Conservation (phyloP, 1,140 invertebrate species). For the Drosophila yakuba region DNA sequence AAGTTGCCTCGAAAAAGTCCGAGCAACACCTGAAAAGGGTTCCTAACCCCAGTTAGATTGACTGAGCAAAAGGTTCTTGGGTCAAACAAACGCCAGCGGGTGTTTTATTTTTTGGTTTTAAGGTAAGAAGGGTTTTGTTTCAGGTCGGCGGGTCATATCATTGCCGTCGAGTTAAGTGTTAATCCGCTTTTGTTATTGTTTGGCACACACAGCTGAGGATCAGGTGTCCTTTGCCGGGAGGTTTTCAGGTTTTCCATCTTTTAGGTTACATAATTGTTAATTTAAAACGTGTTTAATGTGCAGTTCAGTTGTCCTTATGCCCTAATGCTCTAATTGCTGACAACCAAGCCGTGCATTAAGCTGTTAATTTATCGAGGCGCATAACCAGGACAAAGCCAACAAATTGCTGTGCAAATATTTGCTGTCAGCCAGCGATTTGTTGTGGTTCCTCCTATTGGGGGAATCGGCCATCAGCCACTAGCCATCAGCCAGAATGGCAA, state of each 20-base stretch:
- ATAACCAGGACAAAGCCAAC: constrained; percentile 22
- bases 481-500: constrained; percentile 37
- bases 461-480: constrained; percentile 4
- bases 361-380: constrained; percentile 56
- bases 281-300: constrained; percentile 80
- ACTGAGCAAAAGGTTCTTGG: constrained; percentile 76
- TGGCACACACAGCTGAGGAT: constrained; percentile 42
- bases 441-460: constrained; percentile 29
- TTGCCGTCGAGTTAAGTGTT: constrained; percentile 74
- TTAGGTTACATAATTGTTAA: constrained; percentile 73
- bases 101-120: background rate
- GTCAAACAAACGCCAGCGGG: constrained; percentile 30
- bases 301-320: constrained; percentile 48
- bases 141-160: constrained; percentile 58
- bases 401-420: constrained; percentile 74
- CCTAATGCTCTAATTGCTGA: constrained; percentile 26
- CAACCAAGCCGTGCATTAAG: constrained; percentile 28
- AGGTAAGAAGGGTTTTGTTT: constrained; percentile 18
- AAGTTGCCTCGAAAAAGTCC: constrained; percentile 2
- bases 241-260: constrained; percentile 43
- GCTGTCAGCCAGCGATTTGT: constrained; percentile 58
- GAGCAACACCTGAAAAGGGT: constrained; percentile 52
- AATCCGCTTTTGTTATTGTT: constrained; percentile 82
- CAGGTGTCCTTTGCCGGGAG: constrained; percentile 55
- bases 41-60: constrained; percentile 60